Evolutionary conservation across 2,888 invertebrate species (phyloP), one percentile per base, ranked within the genome.

Genomic region (Spodoptera exigua): DNA sequence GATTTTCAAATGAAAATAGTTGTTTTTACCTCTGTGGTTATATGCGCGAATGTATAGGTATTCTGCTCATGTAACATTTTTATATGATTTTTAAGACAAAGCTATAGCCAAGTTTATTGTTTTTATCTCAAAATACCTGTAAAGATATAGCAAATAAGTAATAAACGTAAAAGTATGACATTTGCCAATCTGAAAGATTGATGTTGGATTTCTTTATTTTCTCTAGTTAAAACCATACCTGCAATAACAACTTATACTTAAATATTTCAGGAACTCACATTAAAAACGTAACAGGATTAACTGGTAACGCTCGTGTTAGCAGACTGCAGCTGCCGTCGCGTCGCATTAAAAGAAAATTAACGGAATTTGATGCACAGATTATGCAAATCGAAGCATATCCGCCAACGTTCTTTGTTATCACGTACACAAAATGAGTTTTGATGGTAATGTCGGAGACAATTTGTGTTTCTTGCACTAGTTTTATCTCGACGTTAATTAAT

Each of bases 321-420:
- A 70, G 72, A 74, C 36, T 81, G 85, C 86, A 85, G 82, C 84
- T 80, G 87, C 78, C 80, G 81, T 79, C 84, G 86, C 88, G 81
- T 79, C 84, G 86, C 88, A 90, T 92, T 89, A 93, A 91, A 93
- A 92, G 89, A 92, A 93, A 92, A 93, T 93, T 92, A 92, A 91
- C 90, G 86, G 84, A 90, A 86, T 89, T 90, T 91, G 90, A 91
- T 93, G 93, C 92, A 91, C 80, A 87, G 90, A 92, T 93, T 92
- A 93, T 93, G 93, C 87, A 92, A 92, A 93, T 89, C 77, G 79
- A 85, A 84, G 87, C 85, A 89, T 89, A 92, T 92, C 90, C 89
- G 82, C 74, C 82, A 75, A 78, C 80, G 83, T 86, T 86, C 88
- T 87, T 88, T 88, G 87, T 86, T 86, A 88, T 88, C 91, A 91